Evolutionary conservation across 2,888 invertebrate genomes (phyloP).

Genomic region (Nemoura dubitans): DNA sequence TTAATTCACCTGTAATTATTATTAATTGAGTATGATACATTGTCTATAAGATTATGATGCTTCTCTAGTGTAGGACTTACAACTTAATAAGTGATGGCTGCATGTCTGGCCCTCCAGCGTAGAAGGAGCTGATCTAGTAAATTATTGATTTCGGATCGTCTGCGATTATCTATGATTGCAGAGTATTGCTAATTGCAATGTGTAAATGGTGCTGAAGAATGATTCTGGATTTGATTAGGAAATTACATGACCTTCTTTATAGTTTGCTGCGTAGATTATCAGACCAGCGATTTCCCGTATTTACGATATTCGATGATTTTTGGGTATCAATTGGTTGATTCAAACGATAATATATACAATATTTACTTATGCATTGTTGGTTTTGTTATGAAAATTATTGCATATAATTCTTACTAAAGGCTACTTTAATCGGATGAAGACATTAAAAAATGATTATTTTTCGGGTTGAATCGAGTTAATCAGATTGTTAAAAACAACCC

Average conservation of each 20-base stretch:
- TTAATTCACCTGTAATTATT: conserved; percentile 26
- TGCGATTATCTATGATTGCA: background rate
- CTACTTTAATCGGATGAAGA: no score
- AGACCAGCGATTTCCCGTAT: background rate
- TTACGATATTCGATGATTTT: no score
- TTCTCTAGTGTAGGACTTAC: background rate
- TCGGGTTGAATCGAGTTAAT: background rate
- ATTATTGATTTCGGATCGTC: background rate
- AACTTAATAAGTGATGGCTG: background rate
- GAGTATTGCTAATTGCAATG: background rate
- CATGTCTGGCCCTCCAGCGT: background rate
- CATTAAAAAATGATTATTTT: no score
- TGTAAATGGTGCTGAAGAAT: background rate
- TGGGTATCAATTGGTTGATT: no score
- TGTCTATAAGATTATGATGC: background rate
- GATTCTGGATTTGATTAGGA: background rate
- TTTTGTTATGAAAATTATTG: no score
- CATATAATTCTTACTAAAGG: no score
- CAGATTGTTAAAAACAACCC: background rate
- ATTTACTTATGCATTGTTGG: no score
- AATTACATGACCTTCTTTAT: background rate
- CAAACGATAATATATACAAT: no score
- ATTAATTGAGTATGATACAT: conserved; percentile 31
- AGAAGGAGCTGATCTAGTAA: background rate
- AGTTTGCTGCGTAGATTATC: background rate